Evolutionary conservation across 2,797 vertebrate species (phyloP).

Genomic region (Acrossocheilus fasciatus): DNA sequence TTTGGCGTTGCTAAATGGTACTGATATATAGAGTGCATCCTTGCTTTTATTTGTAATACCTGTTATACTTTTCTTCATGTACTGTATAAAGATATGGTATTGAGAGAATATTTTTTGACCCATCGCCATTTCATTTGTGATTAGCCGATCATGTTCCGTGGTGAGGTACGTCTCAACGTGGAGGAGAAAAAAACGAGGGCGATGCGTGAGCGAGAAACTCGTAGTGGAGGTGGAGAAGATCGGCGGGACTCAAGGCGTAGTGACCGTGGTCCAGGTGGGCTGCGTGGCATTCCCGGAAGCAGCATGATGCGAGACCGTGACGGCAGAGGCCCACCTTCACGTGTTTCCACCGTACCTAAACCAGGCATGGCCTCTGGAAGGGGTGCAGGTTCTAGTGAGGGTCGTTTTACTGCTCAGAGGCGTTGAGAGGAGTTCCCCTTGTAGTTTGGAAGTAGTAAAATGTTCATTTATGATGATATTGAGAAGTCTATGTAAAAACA

Average conservation of each 20-base stretch:
- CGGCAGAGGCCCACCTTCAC: constrained; percentile 86
- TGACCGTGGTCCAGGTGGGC: constrained; percentile 85
- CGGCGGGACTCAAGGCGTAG: constrained; percentile 89
- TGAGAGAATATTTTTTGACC: not conserved
- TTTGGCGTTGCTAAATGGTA: not conserved
- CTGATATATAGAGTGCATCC: not conserved
- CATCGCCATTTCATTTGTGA: constrained; percentile 64
- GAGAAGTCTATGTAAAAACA: constrained; percentile 78
- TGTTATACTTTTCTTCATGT: not conserved
- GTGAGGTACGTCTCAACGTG: constrained; percentile 96
- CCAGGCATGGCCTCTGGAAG: constrained; percentile 89
- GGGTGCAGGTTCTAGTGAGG: constrained; percentile 87
- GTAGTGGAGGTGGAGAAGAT: constrained; percentile 81
- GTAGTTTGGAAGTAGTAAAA: constrained; percentile 85
- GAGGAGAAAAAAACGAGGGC: constrained; percentile 97
- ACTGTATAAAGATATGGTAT: not conserved
- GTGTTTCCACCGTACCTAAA: constrained; percentile 89
- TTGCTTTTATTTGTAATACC: not conserved
- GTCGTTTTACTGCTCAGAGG: constrained; percentile 89
- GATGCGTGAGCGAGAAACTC: constrained; percentile 84
- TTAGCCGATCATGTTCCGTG: constrained; percentile 98
- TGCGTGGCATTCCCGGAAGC: constrained; percentile 82
- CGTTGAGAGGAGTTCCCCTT: constrained; percentile 82
- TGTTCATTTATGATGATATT: constrained; percentile 85
- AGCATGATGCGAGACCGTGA: constrained; percentile 92